phyloP scores from a whole-genome alignment of 2,797 vertebrate genomes.

The Hydrolagus colliei region DNA sequence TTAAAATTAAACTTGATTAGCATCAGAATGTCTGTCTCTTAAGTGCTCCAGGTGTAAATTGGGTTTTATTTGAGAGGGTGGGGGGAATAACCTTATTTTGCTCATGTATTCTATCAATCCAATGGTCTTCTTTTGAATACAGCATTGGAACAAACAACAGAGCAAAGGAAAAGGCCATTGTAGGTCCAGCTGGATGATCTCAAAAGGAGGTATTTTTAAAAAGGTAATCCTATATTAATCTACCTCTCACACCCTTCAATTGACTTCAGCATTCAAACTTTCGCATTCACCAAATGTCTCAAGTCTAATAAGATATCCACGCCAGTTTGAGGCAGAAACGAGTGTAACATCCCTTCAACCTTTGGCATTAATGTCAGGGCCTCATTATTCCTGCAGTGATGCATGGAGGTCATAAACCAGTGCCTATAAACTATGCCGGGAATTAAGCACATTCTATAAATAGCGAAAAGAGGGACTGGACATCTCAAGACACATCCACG shows the following conservation, averaged over 20 bases:
- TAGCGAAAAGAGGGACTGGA: not conserved
- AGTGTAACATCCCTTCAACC: not conserved
- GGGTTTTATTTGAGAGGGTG: not conserved
- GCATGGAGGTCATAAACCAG: too few relatives aligned
- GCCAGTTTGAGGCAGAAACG: not conserved
- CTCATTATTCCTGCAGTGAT: not conserved
- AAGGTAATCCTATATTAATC: too few relatives aligned
- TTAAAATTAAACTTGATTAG: not conserved
- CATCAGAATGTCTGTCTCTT: not conserved
- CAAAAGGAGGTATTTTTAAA: too few relatives aligned
- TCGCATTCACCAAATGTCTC: not conserved
- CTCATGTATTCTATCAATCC: not conserved
- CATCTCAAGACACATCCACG: too few relatives aligned
- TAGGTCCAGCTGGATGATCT: too few relatives aligned
- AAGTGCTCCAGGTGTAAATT: not conserved
- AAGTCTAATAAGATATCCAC: not conserved
- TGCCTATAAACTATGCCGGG: not conserved
- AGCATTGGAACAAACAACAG: not conserved
- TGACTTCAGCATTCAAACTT: too few relatives aligned
- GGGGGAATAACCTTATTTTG: not conserved
- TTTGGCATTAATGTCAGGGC: not conserved
- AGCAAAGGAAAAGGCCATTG: too few relatives aligned
- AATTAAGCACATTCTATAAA: not conserved
- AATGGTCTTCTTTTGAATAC: not conserved
- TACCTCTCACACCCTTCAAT: too few relatives aligned